Base-by-base conservation (phyloP, 2,888 invertebrate genomes). In the Zeuzera pyrina region DNA sequence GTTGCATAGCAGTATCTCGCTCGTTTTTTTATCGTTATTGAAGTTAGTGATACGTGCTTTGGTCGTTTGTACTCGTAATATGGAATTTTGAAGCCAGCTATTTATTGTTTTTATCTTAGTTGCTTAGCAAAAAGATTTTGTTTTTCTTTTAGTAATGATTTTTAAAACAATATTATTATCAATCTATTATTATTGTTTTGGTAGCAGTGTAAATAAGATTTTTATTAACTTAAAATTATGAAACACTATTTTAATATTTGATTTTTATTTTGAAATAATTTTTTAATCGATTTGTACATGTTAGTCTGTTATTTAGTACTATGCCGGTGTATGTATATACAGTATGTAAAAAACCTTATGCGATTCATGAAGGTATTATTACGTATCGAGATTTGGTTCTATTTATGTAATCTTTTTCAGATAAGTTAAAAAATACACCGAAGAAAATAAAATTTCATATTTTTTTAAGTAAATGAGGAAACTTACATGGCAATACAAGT, bases 221-320 rank as follows among this genome's bases (percentile, higher is more conserved):
- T 77, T 76, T 76, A 72, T 74, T 73, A 69, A 71, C 56, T 63
- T 63, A 57, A 41, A 58, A 52, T 41, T 13, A 28, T 24, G 11
- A 15, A 21, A 33, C 31, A 22, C 13, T 14, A 10, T 25, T 29
- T 35, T 35, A 19, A 32, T 26, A 28, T 33, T 30, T 30, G 38
- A 36, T 39, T 39, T 29, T 31, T 26, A 30, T 29, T n/a, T 28
- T 23, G n/a, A n/a, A n/a, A 36, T 27, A 35, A 30, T 36, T 32
- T 42, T 31, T 31, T 34, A 29, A 36, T 40, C 30, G 16, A 62
- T 19, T 51, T 68, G 57, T 67, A 66, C 62, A 63, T 69, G 59
- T 52, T 65, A 58, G 65, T 73, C 78, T 78, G 79, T 79, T 81
- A 79, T 79, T 74, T 79, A 79, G 76, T 78, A 64, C 70, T 76